Percentiles rank a stretch among this genome's conserved stretches.
phyloP scores from a whole-genome alignment of 2,888 invertebrate species.

The Noctua comes region DNA sequence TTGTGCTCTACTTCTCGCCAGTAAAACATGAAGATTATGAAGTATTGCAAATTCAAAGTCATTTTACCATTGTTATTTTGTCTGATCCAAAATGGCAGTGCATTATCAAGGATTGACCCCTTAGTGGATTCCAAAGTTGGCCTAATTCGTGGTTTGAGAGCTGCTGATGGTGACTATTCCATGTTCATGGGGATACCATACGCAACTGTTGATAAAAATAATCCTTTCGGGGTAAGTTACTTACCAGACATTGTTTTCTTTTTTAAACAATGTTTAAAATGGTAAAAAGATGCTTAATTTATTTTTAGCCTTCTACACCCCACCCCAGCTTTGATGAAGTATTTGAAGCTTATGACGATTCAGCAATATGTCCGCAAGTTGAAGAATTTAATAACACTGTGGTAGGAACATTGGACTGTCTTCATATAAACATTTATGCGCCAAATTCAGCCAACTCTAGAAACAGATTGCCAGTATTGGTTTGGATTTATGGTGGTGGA shows the following conservation, averaged over 20 bases:
- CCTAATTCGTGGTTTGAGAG: conserved; percentile 74
- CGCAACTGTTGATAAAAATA: conserved; percentile 71
- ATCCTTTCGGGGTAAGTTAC: conserved; percentile 80
- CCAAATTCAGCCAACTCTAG: conserved; percentile 72
- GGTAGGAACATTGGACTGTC: conserved; percentile 75
- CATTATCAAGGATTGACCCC: conserved; percentile 71
- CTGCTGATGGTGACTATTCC: conserved; percentile 75
- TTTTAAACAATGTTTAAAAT: not conserved
- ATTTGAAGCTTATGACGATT: conserved; percentile 78
- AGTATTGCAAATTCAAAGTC: conserved; percentile 33
- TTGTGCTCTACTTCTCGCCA: not conserved
- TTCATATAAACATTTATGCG: conserved; percentile 77
- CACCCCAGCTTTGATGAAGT: conserved; percentile 71
- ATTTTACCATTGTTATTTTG: conserved; percentile 51
- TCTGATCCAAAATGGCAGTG: conserved; percentile 52
- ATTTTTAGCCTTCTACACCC: conserved; percentile 72
- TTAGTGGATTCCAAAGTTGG: conserved; percentile 76
- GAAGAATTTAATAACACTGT: conserved; percentile 68
- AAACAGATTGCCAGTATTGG: conserved; percentile 75
- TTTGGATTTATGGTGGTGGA: conserved; percentile 79
- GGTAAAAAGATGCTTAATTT: not conserved
- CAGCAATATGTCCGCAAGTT: conserved; percentile 77
- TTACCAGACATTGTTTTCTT: not conserved
- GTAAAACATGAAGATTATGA: conserved; percentile 52
- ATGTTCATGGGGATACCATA: conserved; percentile 83